Conservation (phyloP, 92 coral and sea anemone genomes). For the Nematostella vectensis region DNA sequence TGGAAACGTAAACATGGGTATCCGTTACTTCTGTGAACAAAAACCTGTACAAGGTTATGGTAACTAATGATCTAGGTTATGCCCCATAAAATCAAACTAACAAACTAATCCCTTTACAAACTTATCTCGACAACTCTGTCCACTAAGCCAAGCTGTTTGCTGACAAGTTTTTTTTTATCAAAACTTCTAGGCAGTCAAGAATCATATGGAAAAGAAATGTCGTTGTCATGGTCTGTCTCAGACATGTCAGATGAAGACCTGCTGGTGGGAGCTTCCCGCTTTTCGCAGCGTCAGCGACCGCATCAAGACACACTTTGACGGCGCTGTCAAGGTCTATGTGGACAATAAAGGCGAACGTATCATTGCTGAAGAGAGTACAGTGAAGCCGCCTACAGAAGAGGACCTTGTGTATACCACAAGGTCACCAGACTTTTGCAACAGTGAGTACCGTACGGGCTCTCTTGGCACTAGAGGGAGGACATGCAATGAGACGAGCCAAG, state of each 20-base stretch:
- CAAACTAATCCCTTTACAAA: too few species aligned
- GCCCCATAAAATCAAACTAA: too few species aligned
- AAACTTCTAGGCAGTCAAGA: conserved; percentile 90
- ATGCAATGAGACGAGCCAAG: conserved; percentile 74
- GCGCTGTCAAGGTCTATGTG: conserved; percentile 74
- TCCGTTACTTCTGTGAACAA: too few species aligned
- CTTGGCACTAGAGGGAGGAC: conserved; percentile 78
- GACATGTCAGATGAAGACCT: conserved; percentile 62
- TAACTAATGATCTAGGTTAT: too few species aligned
- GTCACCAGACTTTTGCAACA: conserved; percentile 79
- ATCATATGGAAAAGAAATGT: conserved; percentile 64
- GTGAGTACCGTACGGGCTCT: conserved; percentile 59
- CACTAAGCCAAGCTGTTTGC: too few species aligned
- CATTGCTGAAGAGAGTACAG: conserved; percentile 52
- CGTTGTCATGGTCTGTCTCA: conserved; percentile 93
- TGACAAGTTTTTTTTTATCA: too few species aligned
- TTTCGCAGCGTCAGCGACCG: conserved; percentile 56
- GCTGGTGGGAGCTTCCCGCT: conserved; percentile 69
- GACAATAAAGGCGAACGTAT: conserved; percentile 62
- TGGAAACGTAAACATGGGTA: too few species aligned
- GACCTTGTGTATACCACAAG: conserved; percentile 88
- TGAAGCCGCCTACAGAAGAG: conserved; percentile 73
- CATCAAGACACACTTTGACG: conserved; percentile 77
- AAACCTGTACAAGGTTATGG: too few species aligned
- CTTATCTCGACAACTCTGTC: too few species aligned